These are phyloP conservation scores for Atherinomorus stipes DNA, from an alignment of 2,113 vertebrate genomes.

Conservation along the genomic window DNA sequence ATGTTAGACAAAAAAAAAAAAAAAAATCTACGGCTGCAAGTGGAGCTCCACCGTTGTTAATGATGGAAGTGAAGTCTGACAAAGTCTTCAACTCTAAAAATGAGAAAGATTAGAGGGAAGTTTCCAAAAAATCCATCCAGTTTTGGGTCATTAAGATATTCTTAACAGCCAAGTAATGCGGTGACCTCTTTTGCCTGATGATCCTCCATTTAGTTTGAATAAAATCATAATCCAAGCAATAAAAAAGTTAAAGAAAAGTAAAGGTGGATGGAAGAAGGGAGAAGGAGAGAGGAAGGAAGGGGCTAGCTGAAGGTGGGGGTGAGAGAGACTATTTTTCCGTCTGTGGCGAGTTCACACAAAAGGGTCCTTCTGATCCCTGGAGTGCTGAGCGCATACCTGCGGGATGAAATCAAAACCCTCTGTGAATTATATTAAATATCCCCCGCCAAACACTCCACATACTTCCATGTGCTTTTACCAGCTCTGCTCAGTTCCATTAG, in stretches of 20 bases:
- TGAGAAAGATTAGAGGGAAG: slow-evolving; percentile 26
- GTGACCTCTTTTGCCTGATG: slow-evolving; percentile 28
- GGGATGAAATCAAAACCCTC: slow-evolving; percentile 83
- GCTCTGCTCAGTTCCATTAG: slow-evolving; percentile 65
- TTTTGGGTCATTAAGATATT: slow-evolving; percentile 41
- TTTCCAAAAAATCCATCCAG: slow-evolving; percentile 33
- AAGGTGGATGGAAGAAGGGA: slow-evolving; percentile 57
- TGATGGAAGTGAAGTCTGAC: slow-evolving; percentile 63
- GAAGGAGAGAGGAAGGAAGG: slow-evolving; percentile 28
- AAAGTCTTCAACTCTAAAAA: slow-evolving; percentile 38
- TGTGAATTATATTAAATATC: slow-evolving; percentile 78
- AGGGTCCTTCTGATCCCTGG: slow-evolving; percentile 75
- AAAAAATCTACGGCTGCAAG: slow-evolving; percentile 67
- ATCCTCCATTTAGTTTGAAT: slow-evolving; percentile 32
- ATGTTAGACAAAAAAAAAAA: slow-evolving; percentile 62
- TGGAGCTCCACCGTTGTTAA: slow-evolving; percentile 46
- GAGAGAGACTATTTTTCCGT: slow-evolving; percentile 69
- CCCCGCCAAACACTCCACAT: slow-evolving; percentile 70
- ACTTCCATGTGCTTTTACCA: slow-evolving; percentile 75
- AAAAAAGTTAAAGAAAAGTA: slow-evolving; percentile 60
- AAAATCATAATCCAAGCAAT: slow-evolving; percentile 52
- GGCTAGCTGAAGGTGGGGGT: slow-evolving; percentile 46
- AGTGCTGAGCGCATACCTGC: slow-evolving; percentile 79
- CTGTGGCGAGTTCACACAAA: slow-evolving; percentile 76
- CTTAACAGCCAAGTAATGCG: slow-evolving; percentile 41